These are phyloP conservation scores for Propithecus deckenii DNA, from an alignment of 2,797 vertebrate genomes.

Conservation along the genomic window DNA sequence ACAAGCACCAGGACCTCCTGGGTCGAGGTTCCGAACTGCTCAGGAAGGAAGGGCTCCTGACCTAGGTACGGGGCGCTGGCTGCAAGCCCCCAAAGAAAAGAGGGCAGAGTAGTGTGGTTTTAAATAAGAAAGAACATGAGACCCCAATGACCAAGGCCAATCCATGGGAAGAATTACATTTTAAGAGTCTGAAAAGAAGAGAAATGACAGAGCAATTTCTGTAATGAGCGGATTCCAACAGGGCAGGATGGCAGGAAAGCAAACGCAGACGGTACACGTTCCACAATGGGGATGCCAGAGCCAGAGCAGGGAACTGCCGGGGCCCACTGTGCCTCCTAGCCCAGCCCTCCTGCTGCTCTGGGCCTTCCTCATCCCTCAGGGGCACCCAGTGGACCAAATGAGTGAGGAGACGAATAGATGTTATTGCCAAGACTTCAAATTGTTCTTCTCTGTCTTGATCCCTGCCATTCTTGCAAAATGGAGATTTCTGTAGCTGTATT, in stretches of 20 bases:
- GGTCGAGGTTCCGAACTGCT: not conserved
- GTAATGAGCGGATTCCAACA: rapidly evolving
- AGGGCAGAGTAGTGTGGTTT: not conserved
- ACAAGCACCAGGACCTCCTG: not conserved
- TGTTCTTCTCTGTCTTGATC: not conserved
- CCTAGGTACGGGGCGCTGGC: rapidly evolving
- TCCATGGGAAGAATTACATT: not conserved
- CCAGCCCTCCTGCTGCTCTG: not conserved
- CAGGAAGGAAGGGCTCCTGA: not conserved
- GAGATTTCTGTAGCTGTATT: not conserved
- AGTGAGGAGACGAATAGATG: rapidly evolving
- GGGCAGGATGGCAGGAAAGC: not conserved
- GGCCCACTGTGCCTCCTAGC: not conserved
- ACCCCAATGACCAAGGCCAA: not conserved
- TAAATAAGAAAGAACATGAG: not conserved
- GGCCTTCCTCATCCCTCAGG: not conserved
- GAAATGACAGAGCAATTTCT: not conserved
- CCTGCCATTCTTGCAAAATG: not conserved
- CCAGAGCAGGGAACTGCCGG: rapidly evolving
- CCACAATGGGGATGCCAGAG: rapidly evolving
- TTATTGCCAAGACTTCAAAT: not conserved
- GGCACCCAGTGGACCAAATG: rapidly evolving
- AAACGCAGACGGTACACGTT: rapidly evolving
- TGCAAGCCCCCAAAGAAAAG: not conserved
- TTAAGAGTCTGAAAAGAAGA: not conserved